These are phyloP conservation scores for Lordiphosa stackelbergi DNA, from an alignment of 1,140 invertebrate species.

Conservation along the genomic window DNA sequence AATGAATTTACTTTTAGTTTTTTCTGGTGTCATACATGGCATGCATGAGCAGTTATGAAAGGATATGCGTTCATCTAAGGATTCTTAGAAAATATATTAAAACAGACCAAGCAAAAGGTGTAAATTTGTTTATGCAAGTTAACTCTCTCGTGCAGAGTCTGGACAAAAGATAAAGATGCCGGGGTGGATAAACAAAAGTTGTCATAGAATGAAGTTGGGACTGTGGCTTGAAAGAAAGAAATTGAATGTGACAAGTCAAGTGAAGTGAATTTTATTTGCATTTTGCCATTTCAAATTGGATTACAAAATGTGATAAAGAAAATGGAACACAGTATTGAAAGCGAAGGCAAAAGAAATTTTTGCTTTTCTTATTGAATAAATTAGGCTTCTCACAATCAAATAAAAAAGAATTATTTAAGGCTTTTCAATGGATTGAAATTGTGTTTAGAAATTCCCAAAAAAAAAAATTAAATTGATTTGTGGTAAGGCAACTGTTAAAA, in stretches of 20 bases:
- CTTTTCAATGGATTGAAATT: no score
- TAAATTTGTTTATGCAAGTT: conserved; percentile 67
- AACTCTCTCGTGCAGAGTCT: conserved; percentile 25
- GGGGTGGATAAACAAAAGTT: conserved; percentile 8
- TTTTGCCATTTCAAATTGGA: conserved; percentile 60
- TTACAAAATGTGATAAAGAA: conserved; percentile 31
- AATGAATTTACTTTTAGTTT: conserved; percentile 73
- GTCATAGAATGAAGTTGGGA: conserved; percentile 5
- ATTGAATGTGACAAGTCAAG: conserved; percentile 72
- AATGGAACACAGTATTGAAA: no score
- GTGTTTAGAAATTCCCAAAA: no score
- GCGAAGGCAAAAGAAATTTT: no score
- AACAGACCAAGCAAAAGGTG: conserved; percentile 63
- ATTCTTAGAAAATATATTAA: conserved; percentile 27
- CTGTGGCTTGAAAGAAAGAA: conserved; percentile 38
- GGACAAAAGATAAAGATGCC: background rate
- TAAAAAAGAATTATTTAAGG: no score
- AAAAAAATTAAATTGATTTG: no score
- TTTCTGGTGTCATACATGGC: conserved; percentile 50
- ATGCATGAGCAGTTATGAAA: conserved; percentile 21
- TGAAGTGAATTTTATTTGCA: conserved; percentile 71
- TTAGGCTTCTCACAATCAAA: no score
- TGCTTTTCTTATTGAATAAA: no score
- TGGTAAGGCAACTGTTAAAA: no score
- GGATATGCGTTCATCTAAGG: background rate